These are phyloP conservation scores for Eupristina koningsbergeri DNA, from an alignment of 1,140 invertebrate genomes.

Conservation along the genomic window DNA sequence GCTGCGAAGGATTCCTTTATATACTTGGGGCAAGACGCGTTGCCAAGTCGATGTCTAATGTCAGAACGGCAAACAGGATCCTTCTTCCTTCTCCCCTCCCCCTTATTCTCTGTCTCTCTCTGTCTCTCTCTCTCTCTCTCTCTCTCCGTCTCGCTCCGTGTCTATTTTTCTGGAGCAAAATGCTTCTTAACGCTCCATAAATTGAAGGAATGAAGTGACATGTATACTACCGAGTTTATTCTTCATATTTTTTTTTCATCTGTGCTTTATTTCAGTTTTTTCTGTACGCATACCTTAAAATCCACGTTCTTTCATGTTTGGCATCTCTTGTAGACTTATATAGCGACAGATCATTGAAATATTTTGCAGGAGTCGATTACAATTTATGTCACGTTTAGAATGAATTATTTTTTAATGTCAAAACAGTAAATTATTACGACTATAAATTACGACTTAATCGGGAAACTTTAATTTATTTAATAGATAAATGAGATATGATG, in stretches of 20 bases:
- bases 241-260: conserved; percentile 30
- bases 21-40: background rate
- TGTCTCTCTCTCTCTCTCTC: background rate
- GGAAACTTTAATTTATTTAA: too few species aligned
- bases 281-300: background rate
- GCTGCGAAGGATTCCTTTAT: conserved; percentile 21
- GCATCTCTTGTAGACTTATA: background rate
- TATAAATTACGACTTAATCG: too few species aligned
- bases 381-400: too few species aligned
- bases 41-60: conserved; percentile 47
- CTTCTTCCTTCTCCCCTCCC: background rate
- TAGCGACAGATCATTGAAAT: background rate
- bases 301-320: too few species aligned
- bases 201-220: conserved; percentile 24
- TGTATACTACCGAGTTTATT: conserved; percentile 28
- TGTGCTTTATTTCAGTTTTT: background rate
- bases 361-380: background rate
- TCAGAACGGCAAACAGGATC: conserved; percentile 13
- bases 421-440: too few species aligned
- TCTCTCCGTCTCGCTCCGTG: background rate
- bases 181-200: conserved; percentile 39
- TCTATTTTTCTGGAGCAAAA: background rate
- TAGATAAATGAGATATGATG: too few species aligned
- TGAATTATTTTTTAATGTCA: too few species aligned
- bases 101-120: background rate